Evolutionary conservation across 2,113 vertebrate species (phyloP).

Genomic region (Nasalis larvatus): DNA sequence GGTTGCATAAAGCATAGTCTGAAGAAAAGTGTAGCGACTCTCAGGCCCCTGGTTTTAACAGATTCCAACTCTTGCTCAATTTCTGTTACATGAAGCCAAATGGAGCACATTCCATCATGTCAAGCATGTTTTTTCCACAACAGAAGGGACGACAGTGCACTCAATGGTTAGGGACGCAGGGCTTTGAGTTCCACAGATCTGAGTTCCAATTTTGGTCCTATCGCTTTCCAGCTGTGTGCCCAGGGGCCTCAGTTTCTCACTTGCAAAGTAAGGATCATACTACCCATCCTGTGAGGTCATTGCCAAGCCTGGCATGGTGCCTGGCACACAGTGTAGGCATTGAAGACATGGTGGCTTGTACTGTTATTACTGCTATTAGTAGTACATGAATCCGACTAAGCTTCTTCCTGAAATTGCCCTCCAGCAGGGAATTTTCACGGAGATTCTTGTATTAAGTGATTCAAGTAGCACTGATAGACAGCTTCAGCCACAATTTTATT

Average conservation of each 20-base stretch:
- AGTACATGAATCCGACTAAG: rapidly evolving
- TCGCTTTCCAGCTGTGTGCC: neutral
- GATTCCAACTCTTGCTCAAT: neutral
- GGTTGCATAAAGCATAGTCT: neutral
- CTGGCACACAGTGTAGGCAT: neutral
- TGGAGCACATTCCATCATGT: neutral
- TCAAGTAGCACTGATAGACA: too few species aligned
- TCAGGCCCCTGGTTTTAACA: neutral
- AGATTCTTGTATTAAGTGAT: neutral
- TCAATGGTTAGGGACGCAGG: rapidly evolving
- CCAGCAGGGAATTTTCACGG: neutral
- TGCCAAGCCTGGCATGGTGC: neutral
- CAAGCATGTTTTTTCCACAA: neutral
- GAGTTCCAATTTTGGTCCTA: too few species aligned
- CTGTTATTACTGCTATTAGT: neutral
- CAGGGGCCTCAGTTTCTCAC: neutral
- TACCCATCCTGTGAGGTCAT: neutral
- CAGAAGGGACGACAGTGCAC: neutral
- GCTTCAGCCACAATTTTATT: neutral
- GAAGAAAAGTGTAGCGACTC: neutral
- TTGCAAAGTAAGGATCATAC: neutral
- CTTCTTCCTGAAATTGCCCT: neutral
- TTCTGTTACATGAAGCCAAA: neutral
- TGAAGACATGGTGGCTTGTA: neutral
- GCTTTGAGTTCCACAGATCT: neutral